Evolutionary conservation across 1,140 invertebrate species (phyloP), one percentile per base, ranked within the genome.

Genomic region (Belonocnema kinseyi): DNA sequence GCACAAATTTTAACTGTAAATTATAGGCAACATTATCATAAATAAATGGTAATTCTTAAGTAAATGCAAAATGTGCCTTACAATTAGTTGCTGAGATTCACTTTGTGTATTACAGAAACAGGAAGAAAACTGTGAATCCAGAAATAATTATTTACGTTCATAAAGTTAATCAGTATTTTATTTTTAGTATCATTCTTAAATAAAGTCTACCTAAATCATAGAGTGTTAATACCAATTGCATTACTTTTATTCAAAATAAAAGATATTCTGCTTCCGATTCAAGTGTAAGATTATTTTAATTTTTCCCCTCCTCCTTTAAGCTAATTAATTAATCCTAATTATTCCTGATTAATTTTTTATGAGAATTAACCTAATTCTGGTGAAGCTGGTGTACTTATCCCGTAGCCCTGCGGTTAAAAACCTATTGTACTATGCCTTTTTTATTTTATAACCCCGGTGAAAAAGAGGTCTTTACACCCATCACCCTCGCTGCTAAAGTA

Each of bases 41-140:
- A 8, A 46, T 2, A 46, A 46, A 46, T 46, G 7, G 6, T 61
- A 61, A 1, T 33, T 21, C 3, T 33, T 14, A 61, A 33, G 12
- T 14, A 61, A 72, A 50, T 72, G 50, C 1, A 72, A 21, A 72
- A 72, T 72, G 40, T 46, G 74, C 19, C 50, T 46, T 72, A 75
- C 54, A 78, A 72, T 26, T 75, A 70, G 73, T 73, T 74, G 1
- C 56, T 75, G 66, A 75, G 74, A 70, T 73, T 72, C 16, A 73
- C 51, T 14, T 53, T 50, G 75, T 75, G n/a, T 72, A 78, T 74
- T 11, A 56, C n/a, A 50, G 72, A 71, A 51, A 33, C 50, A 72
- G 53, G 53, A 56, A 52, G 74, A 78, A 79, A 76, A 70, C 51
- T 76, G 66, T 71, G 70, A 75, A 78, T 46, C 40, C n/a, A 71